Base-by-base conservation (phyloP, 1,140 invertebrate genomes). In the Tetramorium simillimum region DNA sequence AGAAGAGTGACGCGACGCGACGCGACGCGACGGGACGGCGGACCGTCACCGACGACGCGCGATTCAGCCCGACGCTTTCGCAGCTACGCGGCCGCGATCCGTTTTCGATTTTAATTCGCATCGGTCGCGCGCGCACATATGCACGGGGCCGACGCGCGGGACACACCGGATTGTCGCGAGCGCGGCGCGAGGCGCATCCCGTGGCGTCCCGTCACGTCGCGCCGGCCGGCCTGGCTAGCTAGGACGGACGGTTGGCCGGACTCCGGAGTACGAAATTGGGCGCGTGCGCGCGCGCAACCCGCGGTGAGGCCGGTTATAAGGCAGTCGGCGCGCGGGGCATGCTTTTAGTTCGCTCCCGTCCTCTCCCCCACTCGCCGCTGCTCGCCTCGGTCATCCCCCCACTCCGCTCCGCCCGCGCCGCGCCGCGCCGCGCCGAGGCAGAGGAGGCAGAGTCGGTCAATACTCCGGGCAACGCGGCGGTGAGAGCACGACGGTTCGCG, bases 381-480 rank as follows among this genome's bases (percentile, higher is more conserved):
- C 49, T 3, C 43, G 43, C 46, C 18, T 33, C 69, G 43, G 56
- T 51, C 43, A 40, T 63, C 76, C 37, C 37, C 18, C 12, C 33
- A 33, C 65, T 51, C n/a, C 12, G 53, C 49, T 51, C 16, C 76
- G 88, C 65, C n/a, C n/a, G n/a, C n/a, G 63, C 78, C 88, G 88
- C 65, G 58, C 65, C 86, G 88, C 73, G 70, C 65, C 86, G 69
- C 86, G 24, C 40, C 12, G 84, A 86, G 85, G 49, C 49, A 51
- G 43, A 43, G 40, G 46, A 12, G 46, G 46, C 78, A 80, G 87
- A 91, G 92, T 92, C 93, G 93, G 93, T 93, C 93, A 93, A 93
- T 93, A 93, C 92, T 93, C 93, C 92, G 92, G 86, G 87, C 76
- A 91, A 91, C 92, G 91, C 91, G 90, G 85, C 86, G 92, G 92